Evolutionary conservation across 2,888 invertebrate genomes (phyloP), one percentile per base, ranked within the genome.

Genomic region (Sclerodermus sp.): DNA sequence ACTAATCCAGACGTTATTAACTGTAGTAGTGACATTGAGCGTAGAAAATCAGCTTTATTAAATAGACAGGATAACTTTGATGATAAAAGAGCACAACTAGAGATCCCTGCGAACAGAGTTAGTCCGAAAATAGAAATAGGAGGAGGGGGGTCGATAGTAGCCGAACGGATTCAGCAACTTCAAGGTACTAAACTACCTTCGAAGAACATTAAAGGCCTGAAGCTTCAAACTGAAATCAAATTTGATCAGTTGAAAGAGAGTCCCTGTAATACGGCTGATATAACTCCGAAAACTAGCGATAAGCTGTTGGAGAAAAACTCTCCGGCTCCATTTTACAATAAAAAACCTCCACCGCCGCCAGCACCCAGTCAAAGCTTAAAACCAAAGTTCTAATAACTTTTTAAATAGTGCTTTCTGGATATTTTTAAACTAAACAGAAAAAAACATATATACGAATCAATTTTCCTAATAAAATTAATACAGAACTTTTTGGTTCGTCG

Each of bases 1-100:
- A 88, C 88, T 36, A 88, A 88, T 70, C 80, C 81, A 53, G 79
- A 82, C 55, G 82, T 78, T 43, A 81, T 82, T 53, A 79, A 66
- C 49, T 64, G 66, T 45, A 77, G 77, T 60, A 73, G 73, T 58
- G 78, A 79, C 72, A 81, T 79, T 68, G 74, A 76, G 34, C 60
- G 62, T 10, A 66, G 73, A 30, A 71, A 69, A 45, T 73, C 76
- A 18, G 23, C 23, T 23, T 23, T 23, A 8, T 8, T 23, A 8
- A 23, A 23, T 8, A 15, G 15, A 5, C 13, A 15, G 5, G 36
- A 36, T 15, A 36, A 36, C 15, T 15, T n/a, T 36, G 15, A 15
- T 5, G 15, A 36, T 36, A 10, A 10, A 3, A 36, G 9, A 36
- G 23, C 8, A 23, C 3, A 23, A 8, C 23, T 8, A 8, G 23